Base-by-base conservation (phyloP, 2,888 invertebrate genomes). In the Parthenolecanium corni region DNA sequence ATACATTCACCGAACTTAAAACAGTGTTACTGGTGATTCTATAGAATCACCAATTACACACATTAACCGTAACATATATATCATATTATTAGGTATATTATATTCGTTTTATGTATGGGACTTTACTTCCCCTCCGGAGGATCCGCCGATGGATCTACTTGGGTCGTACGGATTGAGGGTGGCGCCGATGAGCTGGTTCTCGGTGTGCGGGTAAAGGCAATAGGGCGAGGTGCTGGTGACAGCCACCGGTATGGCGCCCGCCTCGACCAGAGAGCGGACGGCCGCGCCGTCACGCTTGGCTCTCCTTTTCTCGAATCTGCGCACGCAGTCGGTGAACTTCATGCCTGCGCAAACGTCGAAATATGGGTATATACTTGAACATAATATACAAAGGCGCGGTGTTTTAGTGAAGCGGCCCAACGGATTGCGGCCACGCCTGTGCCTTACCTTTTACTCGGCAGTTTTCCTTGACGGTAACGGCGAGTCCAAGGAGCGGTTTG, bases 401-500 rank as follows among this genome's bases (percentile, higher is more conserved):
- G n/a, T n/a, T 14, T 11, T 14, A 11, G 14, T 38, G 14, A 38
- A 38, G 14, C 9, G 9, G 9, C 38, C 12, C 16, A 16, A 9
- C 6, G 11, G 6, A 14, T 9, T 14, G 16, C 9, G 46, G 46
- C 11, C 16, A n/a, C n/a, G n/a, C n/a, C n/a, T 3, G 18, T 16
- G 14, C 18, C 18, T n/a, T 52, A 61, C 61, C 61, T 40, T 47
- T 49, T 2, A 61, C 40, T 1, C 16, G n/a, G 68, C 91, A 84
- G 68, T 87, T 85, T 73, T 91, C 93, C 77, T 94, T 94, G 0
- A 89, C 87, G n/a, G 91, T 87, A 70, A 93, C 86, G 3, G 94
- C 94, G 9, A 94, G 88, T 2, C 94, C 94, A 40, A 94, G 77
- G 69, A 92, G 85, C 0, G 93, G 93, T 71, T 85, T 85, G 57